Evolutionary conservation across 2,797 vertebrate genomes (phyloP), one percentile per base, ranked within the genome.

Genomic region (Anguilla marmorata): DNA sequence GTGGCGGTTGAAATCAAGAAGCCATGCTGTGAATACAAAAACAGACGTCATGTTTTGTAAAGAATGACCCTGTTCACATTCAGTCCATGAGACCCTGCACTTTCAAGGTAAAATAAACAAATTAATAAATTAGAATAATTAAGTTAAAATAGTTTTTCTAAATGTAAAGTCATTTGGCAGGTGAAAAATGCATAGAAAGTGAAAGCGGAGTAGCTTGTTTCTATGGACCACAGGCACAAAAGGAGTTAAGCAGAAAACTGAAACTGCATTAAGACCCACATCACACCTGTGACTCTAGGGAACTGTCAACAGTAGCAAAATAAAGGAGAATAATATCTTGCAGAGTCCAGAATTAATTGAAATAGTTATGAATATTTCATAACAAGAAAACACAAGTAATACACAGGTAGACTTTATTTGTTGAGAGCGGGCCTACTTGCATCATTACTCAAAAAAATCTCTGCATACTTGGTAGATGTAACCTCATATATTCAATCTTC

Each of bases 281-380:
- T 76, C 72, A 76, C 72, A 76, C 72, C 74, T 16, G 37, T 41
- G 33, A 6, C 74, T 41, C 30, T 37, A 41, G 74, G 74, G 74
- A 76, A 41, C 74, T 76, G 74, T 21, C 74, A 76, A 76, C 69
- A 37, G 30, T 37, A 74, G 69, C 69, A 33, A 74, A 74, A 16
- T 33, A 33, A 14, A 72, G 66, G 27, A 74, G 30, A 74, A 74
- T 74, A 12, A 37, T 37, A 33, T 74, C 69, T 74, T 33, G 69
- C 30, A 74, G 30, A 74, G 69, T 37, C 69, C 69, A 12, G n/a
- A 72, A 27, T 72, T 30, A 30, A 72, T 76, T 76, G 33, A 76
- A 41, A 76, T 76, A 30, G 69, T 16, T 16, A 76, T 72, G 69
- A 30, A 72, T 72, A 72, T 72, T 30, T 72, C 69, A 72, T 72